Conservation (phyloP, 1,140 invertebrate species). For the Hirudo medicinalis region DNA sequence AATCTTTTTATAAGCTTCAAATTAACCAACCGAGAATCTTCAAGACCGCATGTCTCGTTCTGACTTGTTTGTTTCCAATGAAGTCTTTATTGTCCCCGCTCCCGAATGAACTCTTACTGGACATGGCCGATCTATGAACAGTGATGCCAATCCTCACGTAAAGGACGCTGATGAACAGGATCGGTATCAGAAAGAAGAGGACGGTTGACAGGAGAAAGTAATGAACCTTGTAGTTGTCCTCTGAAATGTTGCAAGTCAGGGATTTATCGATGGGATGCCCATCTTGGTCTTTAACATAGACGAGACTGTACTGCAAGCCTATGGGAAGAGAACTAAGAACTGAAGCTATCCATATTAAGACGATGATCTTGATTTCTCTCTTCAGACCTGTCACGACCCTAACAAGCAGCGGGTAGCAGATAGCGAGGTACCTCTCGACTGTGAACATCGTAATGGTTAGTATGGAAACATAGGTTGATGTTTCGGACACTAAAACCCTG, state of each 20-base stretch:
- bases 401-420: constrained; percentile 34
- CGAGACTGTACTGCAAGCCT: constrained; percentile 29
- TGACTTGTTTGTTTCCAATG: constrained; percentile 24
- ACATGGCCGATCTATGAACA: constrained; percentile 31
- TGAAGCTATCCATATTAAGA: constrained; percentile 61
- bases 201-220: constrained; percentile 30
- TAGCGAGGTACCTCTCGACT: constrained; percentile 38
- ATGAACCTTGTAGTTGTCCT: constrained; percentile 13
- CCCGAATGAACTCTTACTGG: constrained; percentile 21
- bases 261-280: constrained; percentile 30
- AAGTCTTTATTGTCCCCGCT: constrained; percentile 23
- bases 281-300: constrained; percentile 38
- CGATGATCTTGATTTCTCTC: constrained; percentile 62
- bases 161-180: constrained; percentile 36
- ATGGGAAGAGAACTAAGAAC: constrained; percentile 60
- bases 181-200: constrained; percentile 38
- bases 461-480: constrained; percentile 51
- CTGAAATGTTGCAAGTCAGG: constrained; percentile 21
- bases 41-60: constrained; percentile 30
- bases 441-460: constrained; percentile 40
- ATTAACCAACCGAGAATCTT: constrained; percentile 36
- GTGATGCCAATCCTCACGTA: constrained; percentile 36
- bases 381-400: constrained; percentile 47
- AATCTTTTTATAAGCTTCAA: too few relatives aligned
- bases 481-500: constrained; percentile 67